Percentiles rank a stretch among this genome's conserved stretches.
phyloP scores from a whole-genome alignment of 2,888 invertebrate genomes.

The Drosophila rubida region DNA sequence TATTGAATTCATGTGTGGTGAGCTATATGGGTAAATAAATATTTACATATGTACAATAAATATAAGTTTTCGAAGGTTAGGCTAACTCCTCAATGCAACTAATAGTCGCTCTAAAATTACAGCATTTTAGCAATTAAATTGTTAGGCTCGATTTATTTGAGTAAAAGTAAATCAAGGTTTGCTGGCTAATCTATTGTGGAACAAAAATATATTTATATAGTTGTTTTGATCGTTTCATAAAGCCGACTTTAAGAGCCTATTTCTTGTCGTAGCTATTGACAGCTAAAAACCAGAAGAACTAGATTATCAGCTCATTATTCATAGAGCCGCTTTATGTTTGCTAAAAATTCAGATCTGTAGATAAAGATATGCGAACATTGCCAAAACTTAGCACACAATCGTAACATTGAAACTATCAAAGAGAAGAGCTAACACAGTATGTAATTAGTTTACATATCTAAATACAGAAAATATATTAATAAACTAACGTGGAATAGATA shows the following conservation, averaged over 20 bases:
- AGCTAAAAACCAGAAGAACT: slow-evolving; percentile 2
- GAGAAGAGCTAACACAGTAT: not conserved
- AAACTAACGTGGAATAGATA: not conserved
- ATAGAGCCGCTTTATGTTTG: not conserved
- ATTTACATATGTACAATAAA: slow-evolving; percentile 16
- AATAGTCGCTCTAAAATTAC: not conserved
- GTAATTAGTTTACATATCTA: not conserved
- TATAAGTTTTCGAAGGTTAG: not conserved
- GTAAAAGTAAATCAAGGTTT: not conserved
- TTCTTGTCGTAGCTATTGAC: not conserved
- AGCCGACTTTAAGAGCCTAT: not conserved
- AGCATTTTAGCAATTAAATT: not conserved
- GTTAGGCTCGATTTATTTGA: not conserved
- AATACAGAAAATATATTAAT: no score
- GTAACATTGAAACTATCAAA: not conserved
- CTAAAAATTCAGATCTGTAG: not conserved
- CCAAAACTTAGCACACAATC: not conserved
- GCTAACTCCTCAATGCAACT: not conserved
- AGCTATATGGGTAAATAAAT: slow-evolving; percentile 16
- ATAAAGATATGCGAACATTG: not conserved
- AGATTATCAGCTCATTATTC: slow-evolving; percentile 5
- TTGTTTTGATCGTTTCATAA: not conserved
- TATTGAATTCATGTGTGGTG: slow-evolving; percentile 10
- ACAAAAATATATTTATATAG: not conserved
- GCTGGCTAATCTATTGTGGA: not conserved